Conservation (phyloP, 2,888 invertebrate species). For the Megaustenia siamemsis region DNA sequence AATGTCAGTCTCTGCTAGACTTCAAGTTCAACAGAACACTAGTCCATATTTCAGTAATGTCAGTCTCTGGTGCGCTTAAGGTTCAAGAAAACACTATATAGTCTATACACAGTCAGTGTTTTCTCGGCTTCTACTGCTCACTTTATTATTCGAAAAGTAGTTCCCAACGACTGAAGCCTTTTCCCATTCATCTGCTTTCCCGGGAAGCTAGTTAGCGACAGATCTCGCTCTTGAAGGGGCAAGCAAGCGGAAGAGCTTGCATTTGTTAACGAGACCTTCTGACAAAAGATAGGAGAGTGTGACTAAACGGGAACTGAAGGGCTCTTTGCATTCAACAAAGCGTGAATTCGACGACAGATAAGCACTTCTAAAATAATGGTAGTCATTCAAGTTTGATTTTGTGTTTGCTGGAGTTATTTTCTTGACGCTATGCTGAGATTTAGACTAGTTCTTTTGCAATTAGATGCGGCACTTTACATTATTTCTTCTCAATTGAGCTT, state of each 20-base stretch:
- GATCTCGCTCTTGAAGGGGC: background rate
- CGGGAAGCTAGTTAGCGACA: background rate
- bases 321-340: background rate
- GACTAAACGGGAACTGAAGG: background rate
- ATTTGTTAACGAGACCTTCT: background rate
- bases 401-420: no score
- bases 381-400: no score
- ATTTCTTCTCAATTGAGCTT: no score
- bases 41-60: background rate
- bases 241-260: slow-evolving; percentile 1
- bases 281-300: background rate
- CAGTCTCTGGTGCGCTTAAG: background rate
- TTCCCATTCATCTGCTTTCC: slow-evolving; percentile 33
- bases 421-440: no score
- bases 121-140: background rate
- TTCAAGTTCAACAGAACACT: background rate
- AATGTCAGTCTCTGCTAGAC: background rate
- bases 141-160: background rate
- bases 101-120: background rate
- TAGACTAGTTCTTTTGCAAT: no score
- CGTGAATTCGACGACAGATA: background rate
- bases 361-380: background rate
- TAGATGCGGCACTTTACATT: no score
- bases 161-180: background rate
- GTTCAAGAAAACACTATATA: background rate